Evolutionary conservation across 2,113 vertebrate species (phyloP).

Genomic region (Proterorhinus semilunaris): DNA sequence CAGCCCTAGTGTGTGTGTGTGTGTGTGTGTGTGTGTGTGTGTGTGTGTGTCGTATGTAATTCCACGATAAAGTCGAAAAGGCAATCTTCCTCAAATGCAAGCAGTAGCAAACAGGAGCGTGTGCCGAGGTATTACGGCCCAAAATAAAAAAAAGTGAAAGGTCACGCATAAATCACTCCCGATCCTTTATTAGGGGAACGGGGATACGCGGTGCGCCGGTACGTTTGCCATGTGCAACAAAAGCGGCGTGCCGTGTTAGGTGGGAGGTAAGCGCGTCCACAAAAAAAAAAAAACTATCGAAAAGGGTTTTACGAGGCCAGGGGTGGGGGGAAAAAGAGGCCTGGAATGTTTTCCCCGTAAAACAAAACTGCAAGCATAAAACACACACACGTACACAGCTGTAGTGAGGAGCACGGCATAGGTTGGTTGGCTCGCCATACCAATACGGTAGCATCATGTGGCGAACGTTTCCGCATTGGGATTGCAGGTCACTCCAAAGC

Average conservation of each 20-base stretch:
- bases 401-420: no score
- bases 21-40: constrained; percentile 4
- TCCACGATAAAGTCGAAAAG: background rate
- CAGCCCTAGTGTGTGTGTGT: background rate
- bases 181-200: background rate
- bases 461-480: no score
- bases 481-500: no score
- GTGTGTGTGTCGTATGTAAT: background rate
- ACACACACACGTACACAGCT: no score
- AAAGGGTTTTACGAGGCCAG: no score
- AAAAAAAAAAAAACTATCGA: no score
- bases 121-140: constrained; percentile 1
- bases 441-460: no score
- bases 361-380: no score
- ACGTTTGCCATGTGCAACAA: background rate
- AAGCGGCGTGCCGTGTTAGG: background rate
- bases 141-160: constrained; percentile 25
- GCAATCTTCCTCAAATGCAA: constrained; percentile 2
- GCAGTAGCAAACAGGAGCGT: constrained; percentile 23
- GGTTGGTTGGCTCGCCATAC: no score
- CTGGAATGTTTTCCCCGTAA: no score
- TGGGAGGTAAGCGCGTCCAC: no score
- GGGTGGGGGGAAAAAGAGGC: no score
- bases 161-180: constrained; percentile 26
- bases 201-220: background rate